Evolutionary conservation across 2,113 vertebrate species (phyloP).

Genomic region (Sturnus vulgaris): DNA sequence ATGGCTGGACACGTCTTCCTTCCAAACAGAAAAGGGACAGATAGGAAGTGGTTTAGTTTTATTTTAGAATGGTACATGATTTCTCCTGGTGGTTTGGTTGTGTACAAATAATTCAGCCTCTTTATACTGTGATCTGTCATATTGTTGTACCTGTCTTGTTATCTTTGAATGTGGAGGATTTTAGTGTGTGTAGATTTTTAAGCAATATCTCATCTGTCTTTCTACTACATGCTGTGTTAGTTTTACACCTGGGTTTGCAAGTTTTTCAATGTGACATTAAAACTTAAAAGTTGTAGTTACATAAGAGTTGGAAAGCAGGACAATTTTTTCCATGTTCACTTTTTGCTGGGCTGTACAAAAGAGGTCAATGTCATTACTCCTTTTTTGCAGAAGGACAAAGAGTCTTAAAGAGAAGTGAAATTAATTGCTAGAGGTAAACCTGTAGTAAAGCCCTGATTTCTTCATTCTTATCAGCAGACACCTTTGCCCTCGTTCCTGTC

Average conservation of each 20-base stretch:
- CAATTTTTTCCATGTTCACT: neutral
- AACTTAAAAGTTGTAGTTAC: neutral
- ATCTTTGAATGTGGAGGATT: neutral
- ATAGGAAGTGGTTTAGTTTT: neutral
- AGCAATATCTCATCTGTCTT: neutral
- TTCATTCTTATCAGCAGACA: neutral
- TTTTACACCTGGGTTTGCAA: neutral
- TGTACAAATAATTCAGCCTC: neutral
- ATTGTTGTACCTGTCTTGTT: neutral
- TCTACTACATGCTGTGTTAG: neutral
- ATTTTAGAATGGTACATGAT: neutral
- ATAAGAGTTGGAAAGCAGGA: constrained; percentile 1
- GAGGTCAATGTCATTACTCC: neutral
- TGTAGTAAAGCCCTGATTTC: neutral
- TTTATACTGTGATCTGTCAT: neutral
- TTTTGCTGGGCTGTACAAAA: neutral
- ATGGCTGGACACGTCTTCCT: neutral
- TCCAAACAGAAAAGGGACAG: neutral
- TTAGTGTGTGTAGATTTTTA: neutral
- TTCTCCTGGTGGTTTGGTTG: neutral
- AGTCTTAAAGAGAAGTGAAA: neutral
- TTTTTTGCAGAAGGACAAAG: neutral
- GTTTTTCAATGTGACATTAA: neutral
- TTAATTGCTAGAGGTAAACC: neutral
- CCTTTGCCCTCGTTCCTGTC: neutral